phyloP scores from a whole-genome alignment of 2,113 vertebrate genomes.

The Dicaeum eximium region DNA sequence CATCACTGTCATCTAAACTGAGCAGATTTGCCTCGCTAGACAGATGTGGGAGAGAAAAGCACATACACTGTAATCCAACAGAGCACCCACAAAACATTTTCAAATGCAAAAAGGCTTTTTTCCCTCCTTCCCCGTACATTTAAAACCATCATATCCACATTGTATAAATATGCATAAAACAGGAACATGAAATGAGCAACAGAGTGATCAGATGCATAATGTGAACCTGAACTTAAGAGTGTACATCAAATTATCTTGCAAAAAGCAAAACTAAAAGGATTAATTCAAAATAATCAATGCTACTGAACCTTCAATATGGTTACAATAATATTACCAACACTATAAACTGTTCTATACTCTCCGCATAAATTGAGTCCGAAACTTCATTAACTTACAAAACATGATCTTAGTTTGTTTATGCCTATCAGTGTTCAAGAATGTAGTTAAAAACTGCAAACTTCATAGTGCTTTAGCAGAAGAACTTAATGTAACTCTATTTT shows the following conservation, averaged over 20 bases:
- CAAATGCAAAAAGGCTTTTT: not conserved
- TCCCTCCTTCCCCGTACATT: not conserved
- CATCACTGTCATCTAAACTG: conserved; percentile 80
- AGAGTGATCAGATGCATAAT: not conserved
- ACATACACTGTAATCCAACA: not conserved
- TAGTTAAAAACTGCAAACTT: not conserved
- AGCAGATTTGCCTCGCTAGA: conserved; percentile 78
- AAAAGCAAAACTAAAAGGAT: not conserved
- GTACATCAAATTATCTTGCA: not conserved
- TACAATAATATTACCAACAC: not conserved
- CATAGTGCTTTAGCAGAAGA: not conserved
- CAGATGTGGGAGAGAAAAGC: conserved; percentile 14
- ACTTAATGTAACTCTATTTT: not conserved
- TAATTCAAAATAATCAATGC: not conserved
- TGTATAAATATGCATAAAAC: not conserved
- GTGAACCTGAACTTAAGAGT: not conserved
- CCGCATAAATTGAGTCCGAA: not conserved
- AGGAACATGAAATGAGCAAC: not conserved
- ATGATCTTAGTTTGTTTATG: not conserved
- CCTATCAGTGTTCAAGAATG: not conserved
- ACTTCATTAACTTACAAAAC: not conserved
- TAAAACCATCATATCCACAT: not conserved
- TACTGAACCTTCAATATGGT: not conserved
- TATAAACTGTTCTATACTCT: not conserved
- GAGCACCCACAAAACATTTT: not conserved